Percentiles rank a stretch among this genome's conserved stretches.
phyloP scores from a whole-genome alignment of 2,888 invertebrate species.

The Melanostoma scalare region DNA sequence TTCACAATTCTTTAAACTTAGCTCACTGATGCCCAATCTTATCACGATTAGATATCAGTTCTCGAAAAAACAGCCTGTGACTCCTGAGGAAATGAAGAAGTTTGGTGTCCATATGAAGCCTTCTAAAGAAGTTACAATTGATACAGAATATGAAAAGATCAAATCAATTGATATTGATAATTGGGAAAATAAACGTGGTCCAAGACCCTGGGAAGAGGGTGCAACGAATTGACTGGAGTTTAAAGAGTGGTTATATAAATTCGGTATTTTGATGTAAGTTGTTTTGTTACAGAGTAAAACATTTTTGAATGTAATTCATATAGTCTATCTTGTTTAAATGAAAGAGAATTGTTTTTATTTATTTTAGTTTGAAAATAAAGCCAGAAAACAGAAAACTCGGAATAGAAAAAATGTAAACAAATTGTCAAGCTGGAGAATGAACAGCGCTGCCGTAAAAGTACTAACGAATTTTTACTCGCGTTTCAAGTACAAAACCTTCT shows the following conservation, averaged over 20 bases:
- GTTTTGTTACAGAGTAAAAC: too few species aligned
- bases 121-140: slow-evolving; percentile 87
- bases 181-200: slow-evolving; percentile 93
- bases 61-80: slow-evolving; percentile 84
- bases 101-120: slow-evolving; percentile 87
- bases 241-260: not conserved
- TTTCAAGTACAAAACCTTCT: too few species aligned
- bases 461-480: too few species aligned
- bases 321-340: too few species aligned
- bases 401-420: too few species aligned
- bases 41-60: slow-evolving; percentile 83
- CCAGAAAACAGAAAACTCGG: too few species aligned
- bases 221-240: not conserved
- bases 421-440: too few species aligned
- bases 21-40: not conserved
- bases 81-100: slow-evolving; percentile 86
- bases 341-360: too few species aligned
- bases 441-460: too few species aligned
- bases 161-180: slow-evolving; percentile 89
- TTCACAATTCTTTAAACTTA: slow-evolving; percentile 8
- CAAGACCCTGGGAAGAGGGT: slow-evolving; percentile 91
- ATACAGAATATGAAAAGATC: slow-evolving; percentile 89
- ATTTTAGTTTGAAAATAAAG: too few species aligned
- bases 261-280: too few species aligned
- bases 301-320: too few species aligned